These are phyloP conservation scores for Perdix hodgsoniae DNA, from an alignment of 2,797 vertebrate species.

Conservation along the genomic window DNA sequence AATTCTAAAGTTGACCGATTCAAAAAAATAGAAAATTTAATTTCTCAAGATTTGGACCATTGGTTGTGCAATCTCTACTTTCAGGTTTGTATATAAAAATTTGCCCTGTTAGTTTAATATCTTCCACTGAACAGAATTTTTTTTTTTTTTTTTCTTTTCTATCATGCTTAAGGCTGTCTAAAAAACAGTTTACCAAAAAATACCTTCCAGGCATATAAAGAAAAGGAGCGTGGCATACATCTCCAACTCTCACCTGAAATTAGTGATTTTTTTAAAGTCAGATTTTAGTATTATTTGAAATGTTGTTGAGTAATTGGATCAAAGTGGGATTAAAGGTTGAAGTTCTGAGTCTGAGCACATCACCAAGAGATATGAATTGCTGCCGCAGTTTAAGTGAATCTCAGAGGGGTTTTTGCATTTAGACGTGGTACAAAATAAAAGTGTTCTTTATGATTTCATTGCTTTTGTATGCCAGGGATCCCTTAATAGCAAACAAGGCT, in stretches of 20 bases:
- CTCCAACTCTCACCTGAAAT: not conserved
- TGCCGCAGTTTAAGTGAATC: not conserved
- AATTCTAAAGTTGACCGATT: conserved; percentile 84
- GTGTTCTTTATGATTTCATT: not conserved
- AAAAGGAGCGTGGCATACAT: not conserved
- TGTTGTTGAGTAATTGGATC: not conserved
- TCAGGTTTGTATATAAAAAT: conserved; percentile 82
- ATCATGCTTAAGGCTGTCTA: not conserved
- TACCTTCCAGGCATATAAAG: not conserved
- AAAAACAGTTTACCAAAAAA: not conserved
- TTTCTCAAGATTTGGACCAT: conserved; percentile 90
- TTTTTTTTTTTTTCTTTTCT: not conserved
- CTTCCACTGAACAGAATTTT: not conserved
- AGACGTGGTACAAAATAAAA: not conserved
- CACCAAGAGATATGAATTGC: not conserved
- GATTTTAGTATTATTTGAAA: not conserved
- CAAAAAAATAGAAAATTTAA: conserved; percentile 87
- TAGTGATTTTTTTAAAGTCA: not conserved
- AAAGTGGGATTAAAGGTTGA: not conserved
- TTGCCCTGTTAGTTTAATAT: not conserved
- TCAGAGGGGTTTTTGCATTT: not conserved
- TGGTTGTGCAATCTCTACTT: conserved; percentile 98
- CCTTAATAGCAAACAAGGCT: not conserved
- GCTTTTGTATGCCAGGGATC: not conserved
- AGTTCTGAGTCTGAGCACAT: not conserved